These are phyloP conservation scores for Panthera uncia DNA, from an alignment of 2,113 vertebrate genomes.

Conservation along the genomic window DNA sequence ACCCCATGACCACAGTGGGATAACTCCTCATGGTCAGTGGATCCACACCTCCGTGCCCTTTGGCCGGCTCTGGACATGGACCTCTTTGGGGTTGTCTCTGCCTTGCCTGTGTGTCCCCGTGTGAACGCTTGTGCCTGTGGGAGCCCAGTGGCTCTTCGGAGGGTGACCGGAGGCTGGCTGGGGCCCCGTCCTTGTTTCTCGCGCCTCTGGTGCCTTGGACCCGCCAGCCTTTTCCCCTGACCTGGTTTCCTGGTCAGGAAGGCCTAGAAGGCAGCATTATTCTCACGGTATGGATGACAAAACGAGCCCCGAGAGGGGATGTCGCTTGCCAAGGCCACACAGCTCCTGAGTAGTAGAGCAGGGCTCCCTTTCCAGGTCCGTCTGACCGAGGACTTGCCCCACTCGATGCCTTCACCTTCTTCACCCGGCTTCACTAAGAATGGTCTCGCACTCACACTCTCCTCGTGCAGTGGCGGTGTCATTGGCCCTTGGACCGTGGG, in stretches of 20 bases:
- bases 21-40: accelerated
- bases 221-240: background rate
- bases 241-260: accelerated
- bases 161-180: background rate
- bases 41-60: accelerated
- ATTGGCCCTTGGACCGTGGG: accelerated
- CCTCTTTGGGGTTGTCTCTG: accelerated
- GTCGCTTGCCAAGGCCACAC: accelerated
- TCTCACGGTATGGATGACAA: accelerated
- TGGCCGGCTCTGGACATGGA: accelerated
- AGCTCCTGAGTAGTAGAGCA: accelerated
- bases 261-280: background rate
- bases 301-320: background rate
- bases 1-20: accelerated
- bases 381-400: accelerated
- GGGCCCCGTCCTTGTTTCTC: background rate
- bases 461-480: accelerated
- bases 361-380: background rate
- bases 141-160: background rate
- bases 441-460: accelerated
- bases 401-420: accelerated
- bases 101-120: background rate
- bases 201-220: background rate
- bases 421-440: background rate
- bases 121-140: background rate